Percentiles rank a stretch among this genome's conserved stretches.
Conservation (phyloP, 1,140 invertebrate species). For the Coenobita brevimanus region DNA sequence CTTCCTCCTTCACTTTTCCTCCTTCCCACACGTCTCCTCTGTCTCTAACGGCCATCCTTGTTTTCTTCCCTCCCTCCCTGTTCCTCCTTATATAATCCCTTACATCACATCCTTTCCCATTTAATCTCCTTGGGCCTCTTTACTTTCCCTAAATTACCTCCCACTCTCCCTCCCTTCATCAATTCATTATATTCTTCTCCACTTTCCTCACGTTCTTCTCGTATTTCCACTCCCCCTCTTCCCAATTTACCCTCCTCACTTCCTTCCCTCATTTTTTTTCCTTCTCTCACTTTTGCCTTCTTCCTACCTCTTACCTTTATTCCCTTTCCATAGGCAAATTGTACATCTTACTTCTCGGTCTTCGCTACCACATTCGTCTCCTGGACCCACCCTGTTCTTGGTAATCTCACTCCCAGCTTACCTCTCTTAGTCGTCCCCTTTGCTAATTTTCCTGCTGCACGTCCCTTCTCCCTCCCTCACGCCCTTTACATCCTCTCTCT, state of each 20-base stretch:
- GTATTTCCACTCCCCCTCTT: background rate
- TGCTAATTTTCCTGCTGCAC: background rate
- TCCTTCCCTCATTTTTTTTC: background rate
- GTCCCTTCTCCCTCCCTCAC: no score
- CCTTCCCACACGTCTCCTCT: no score
- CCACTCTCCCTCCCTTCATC: background rate
- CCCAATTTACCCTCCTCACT: background rate
- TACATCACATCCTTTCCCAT: background rate
- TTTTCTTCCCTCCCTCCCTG: background rate
- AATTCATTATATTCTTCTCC: background rate
- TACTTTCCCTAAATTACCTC: background rate
- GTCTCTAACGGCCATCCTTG: background rate
- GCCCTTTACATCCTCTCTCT: no score
- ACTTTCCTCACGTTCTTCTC: background rate
- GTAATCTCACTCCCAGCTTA: no score
- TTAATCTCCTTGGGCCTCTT: no score
- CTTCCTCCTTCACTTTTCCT: no score
- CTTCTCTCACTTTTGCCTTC: background rate
- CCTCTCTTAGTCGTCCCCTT: background rate
- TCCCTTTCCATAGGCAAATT: background rate
- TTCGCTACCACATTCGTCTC: no score
- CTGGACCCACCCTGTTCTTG: no score
- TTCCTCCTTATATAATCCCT: background rate
- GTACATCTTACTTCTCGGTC: no score
- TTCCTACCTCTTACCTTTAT: background rate